Conservation (phyloP, 1,140 invertebrate species). For the Drosophila lacertosa region DNA sequence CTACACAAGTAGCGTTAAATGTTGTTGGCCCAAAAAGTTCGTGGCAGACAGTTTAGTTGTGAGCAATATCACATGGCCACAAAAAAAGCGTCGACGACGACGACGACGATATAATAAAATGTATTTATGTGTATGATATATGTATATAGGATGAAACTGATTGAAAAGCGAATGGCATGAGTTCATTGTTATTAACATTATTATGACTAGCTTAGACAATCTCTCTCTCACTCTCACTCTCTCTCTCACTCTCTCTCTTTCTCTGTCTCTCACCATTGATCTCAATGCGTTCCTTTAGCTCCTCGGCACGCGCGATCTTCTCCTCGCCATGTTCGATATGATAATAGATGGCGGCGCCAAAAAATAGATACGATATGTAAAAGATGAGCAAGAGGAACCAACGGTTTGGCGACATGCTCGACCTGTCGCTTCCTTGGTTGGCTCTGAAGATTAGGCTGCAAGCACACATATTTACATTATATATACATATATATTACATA, state of each 20-base stretch:
- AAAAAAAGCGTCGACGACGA: too few relatives aligned
- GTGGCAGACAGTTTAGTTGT: conserved; percentile 63
- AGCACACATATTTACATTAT: conserved; percentile 1
- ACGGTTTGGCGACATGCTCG: conserved; percentile 91
- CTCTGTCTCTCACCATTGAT: conserved; percentile 87
- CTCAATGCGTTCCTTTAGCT: conserved; percentile 87
- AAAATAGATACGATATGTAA: conserved; percentile 90
- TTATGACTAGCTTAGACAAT: too few relatives aligned
- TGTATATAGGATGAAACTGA: too few relatives aligned
- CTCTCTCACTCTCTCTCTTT: neutral
- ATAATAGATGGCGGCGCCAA: conserved; percentile 91
- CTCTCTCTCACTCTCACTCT: neutral
- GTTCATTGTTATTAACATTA: neutral
- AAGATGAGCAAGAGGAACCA: conserved; percentile 90
- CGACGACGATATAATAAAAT: conserved; percentile 20
- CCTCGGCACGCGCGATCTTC: conserved; percentile 85
- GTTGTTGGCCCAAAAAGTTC: conserved; percentile 36
- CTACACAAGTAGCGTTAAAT: conserved; percentile 26
- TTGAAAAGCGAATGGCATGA: neutral
- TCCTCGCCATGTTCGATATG: conserved; percentile 90
- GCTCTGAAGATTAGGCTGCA: conserved; percentile 30
- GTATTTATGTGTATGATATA: conserved; percentile 35
- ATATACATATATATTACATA: too few relatives aligned
- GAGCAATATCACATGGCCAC: conserved; percentile 49
- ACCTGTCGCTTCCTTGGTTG: conserved; percentile 51